Evolutionary conservation across 1,140 invertebrate genomes (phyloP), one percentile per base, ranked within the genome.

Genomic region (Heterodera schachtii): DNA sequence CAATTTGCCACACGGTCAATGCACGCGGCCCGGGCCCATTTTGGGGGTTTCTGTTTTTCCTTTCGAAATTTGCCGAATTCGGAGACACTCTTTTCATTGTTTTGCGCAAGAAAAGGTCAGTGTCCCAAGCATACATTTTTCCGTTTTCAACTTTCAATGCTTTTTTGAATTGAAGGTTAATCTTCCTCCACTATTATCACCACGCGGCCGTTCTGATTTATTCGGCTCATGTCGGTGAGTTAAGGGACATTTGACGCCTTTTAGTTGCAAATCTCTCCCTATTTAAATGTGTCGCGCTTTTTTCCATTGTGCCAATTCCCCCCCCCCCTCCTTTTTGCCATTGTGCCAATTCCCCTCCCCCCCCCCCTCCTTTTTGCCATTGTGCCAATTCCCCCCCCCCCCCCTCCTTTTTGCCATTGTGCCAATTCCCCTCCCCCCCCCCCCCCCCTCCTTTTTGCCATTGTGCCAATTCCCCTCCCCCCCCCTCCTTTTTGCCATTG

Each of bases 131-230:
- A 31, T 31, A 31, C 31, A 31, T 31, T 31, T 31, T 31, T 31
- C 31, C 31, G 31, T 19, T 19, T 64, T 64, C 57, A 64, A 64
- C 31, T 31, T 31, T 19, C 4, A 64, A 64, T 52, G 57, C 16
- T 19, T 19, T 64, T 64, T 64, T 64, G 1, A 64, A 64, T 41
- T 71, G 11, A 41, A 71, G 85, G 31, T 44, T 86, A 2, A 86
- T 86, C 19, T 86, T 86, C 73, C 81, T 86, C 7, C 85, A 86
- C 69, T 86, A 78, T 43, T 86, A 87, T 75, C 93, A 93, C 84
- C 93, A 93, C 86, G 91, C 93, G 6, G 93, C 92, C 47, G 93
- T 93, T 9, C 92, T 98, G 31, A 92, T 98, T n/a, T 98, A 98
- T 41, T 60, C 41, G 43, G 21, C 92, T 97, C 78, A 96, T 92